A percentile compares a stretch with the other conserved stretches of the same genome.
Evolutionary conservation across 2,797 vertebrate species (phyloP).

Genomic region (Merluccius polli): DNA sequence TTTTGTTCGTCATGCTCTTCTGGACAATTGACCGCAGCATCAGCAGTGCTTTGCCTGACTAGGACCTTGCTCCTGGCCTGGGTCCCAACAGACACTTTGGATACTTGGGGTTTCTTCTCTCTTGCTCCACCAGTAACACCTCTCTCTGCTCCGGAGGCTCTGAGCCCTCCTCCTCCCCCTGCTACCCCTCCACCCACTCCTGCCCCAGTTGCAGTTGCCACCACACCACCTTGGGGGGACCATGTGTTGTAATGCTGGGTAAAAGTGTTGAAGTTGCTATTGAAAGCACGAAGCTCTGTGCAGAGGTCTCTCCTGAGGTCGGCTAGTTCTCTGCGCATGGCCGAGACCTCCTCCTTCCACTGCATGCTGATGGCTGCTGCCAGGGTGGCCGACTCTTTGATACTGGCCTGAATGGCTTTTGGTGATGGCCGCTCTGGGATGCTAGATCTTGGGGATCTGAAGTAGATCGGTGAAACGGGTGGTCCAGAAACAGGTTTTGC

Average conservation of each 20-base stretch:
- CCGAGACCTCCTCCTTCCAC: constrained; percentile 79
- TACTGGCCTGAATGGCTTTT: constrained; percentile 77
- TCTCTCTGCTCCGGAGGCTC: constrained; percentile 32
- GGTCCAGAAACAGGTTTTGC: constrained; percentile 70
- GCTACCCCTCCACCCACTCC: constrained; percentile 28
- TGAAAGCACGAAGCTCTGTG: constrained; percentile 76
- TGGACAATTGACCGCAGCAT: constrained; percentile 76
- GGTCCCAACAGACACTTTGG: constrained; percentile 75
- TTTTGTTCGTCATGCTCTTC: constrained; percentile 66
- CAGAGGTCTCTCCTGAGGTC: constrained; percentile 77
- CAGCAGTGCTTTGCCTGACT: constrained; percentile 75
- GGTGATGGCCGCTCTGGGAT: constrained; percentile 66
- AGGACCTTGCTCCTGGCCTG: constrained; percentile 74
- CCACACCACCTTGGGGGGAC: constrained; percentile 68
- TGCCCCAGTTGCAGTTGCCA: constrained; percentile 40
- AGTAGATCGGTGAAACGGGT: constrained; percentile 68
- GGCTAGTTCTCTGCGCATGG: constrained; percentile 76
- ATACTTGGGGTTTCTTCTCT: constrained; percentile 61
- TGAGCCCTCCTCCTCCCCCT: constrained; percentile 28
- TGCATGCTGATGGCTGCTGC: constrained; percentile 79
- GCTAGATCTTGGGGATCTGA: constrained; percentile 62
- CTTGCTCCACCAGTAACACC: constrained; percentile 44
- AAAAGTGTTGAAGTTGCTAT: constrained; percentile 77
- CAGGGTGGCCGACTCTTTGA: constrained; percentile 76
- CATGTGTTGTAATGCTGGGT: constrained; percentile 79